phyloP scores from a whole-genome alignment of 2,113 vertebrate genomes.

The Propithecus coquereli region DNA sequence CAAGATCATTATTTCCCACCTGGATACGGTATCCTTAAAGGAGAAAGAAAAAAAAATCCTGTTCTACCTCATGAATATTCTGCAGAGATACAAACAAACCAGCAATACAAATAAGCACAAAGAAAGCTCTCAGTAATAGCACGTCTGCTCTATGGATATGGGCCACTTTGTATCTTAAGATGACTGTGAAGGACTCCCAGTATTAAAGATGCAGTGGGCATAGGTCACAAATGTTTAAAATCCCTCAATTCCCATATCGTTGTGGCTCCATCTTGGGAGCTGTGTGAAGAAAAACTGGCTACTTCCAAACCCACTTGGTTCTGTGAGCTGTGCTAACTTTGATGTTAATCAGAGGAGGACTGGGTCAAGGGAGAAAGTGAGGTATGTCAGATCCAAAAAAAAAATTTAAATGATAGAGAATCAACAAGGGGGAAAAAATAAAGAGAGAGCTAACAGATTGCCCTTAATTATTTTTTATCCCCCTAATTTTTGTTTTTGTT shows the following conservation, averaged over 20 bases:
- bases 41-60: not conserved
- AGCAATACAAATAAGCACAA: constrained; percentile 5
- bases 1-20: constrained; percentile 66
- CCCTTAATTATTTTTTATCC: not conserved
- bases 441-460: not conserved
- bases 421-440: not conserved
- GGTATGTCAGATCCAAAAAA: not conserved
- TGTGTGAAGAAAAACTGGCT: not conserved
- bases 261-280: not conserved
- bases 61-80: constrained; percentile 65
- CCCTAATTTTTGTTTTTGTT: constrained; percentile 27
- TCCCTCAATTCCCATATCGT: not conserved
- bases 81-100: not conserved
- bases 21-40: constrained; percentile 66
- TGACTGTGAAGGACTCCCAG: not conserved
- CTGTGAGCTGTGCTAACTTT: not conserved
- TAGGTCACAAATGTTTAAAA: not conserved
- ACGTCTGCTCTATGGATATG: not conserved
- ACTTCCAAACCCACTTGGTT: not conserved
- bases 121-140: not conserved
- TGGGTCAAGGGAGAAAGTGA: not conserved
- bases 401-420: not conserved
- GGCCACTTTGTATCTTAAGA: not conserved
- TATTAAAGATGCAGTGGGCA: not conserved
- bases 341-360: not conserved